phyloP scores from a whole-genome alignment of 2,888 invertebrate genomes.

The Catotricha subobsoleta region DNA sequence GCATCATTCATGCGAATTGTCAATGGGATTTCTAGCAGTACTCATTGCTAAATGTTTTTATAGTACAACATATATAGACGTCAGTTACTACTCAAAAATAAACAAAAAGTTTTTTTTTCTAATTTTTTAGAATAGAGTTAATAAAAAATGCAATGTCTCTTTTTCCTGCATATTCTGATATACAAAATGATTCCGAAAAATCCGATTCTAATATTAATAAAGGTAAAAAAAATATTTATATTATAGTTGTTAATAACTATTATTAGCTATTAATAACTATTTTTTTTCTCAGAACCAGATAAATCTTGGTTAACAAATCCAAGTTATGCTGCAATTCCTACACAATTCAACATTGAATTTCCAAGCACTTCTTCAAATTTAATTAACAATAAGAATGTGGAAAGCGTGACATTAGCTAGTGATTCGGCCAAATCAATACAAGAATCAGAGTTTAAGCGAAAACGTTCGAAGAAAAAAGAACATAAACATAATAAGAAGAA shows the following conservation, averaged over 20 bases:
- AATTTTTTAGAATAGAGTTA: no score
- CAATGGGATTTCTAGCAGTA: no score
- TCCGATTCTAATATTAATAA: not conserved
- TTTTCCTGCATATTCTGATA: conserved; percentile 4
- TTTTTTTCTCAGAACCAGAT: not conserved
- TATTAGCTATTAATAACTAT: not conserved
- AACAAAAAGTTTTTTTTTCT: no score
- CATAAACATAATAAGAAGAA: conserved; percentile 1
- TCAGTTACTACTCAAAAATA: no score
- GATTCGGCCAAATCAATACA: not conserved
- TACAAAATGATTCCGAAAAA: not conserved
- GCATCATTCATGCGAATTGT: no score
- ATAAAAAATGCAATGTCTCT: no score
- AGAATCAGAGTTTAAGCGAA: not conserved
- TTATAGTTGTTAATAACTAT: not conserved
- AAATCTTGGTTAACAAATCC: conserved; percentile 4
- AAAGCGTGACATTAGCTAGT: not conserved
- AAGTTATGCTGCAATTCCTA: no score
- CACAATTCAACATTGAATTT: no score
- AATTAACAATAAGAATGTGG: no score
- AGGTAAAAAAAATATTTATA: not conserved
- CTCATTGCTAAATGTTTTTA: no score
- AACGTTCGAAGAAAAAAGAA: conserved; percentile 1
- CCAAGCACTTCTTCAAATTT: no score
- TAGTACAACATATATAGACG: no score